phyloP scores from a whole-genome alignment of 1,140 invertebrate species.

The Brachionus rubens region DNA sequence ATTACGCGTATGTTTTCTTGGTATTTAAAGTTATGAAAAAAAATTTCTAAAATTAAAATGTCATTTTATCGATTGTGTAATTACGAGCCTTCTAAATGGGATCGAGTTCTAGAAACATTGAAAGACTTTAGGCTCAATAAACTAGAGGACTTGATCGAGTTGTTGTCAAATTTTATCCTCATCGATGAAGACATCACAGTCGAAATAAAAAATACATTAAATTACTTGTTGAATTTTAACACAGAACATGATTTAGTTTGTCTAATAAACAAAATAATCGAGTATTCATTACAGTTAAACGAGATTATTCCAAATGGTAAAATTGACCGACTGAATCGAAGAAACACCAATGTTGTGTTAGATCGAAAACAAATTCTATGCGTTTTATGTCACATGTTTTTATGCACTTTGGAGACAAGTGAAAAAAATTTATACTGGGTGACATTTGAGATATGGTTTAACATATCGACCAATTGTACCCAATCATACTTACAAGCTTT shows the following conservation, averaged over 20 bases:
- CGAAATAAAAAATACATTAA: not conserved
- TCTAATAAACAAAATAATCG: not conserved
- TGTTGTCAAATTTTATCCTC: not conserved
- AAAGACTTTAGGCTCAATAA: not conserved
- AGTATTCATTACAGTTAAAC: not conserved
- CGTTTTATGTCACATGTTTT: conserved; percentile 43
- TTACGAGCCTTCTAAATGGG: not conserved
- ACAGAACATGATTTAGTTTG: not conserved
- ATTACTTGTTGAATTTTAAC: not conserved
- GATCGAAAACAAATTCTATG: conserved; percentile 10
- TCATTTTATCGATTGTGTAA: not conserved
- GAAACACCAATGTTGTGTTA: not conserved
- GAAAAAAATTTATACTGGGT: conserved; percentile 23
- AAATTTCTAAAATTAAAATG: not conserved
- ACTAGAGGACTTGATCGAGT: not conserved
- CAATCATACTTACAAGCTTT: conserved; percentile 1
- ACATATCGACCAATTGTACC: not conserved
- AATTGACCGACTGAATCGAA: not conserved
- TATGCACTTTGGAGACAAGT: conserved; percentile 10
- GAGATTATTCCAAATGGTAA: not conserved
- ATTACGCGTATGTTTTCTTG: too few species aligned
- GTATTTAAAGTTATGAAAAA: not conserved
- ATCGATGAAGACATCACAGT: not conserved
- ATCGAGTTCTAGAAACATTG: not conserved
- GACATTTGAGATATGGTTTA: conserved; percentile 26